Base-by-base conservation (phyloP, 2,888 invertebrate species). In the Ectemnius lituratus region DNA sequence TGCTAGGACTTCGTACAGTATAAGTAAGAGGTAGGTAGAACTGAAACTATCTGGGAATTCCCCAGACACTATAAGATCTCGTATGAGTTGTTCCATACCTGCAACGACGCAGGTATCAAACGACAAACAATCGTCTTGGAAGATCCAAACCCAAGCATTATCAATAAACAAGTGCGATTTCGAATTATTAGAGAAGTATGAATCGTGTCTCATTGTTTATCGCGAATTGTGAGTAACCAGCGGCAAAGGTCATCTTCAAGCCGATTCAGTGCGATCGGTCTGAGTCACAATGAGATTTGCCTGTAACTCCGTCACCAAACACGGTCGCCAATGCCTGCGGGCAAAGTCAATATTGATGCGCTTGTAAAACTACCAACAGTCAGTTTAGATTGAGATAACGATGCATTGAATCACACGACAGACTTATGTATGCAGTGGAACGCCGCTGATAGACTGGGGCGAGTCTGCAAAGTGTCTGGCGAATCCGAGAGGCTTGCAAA, bases 271-370 rank as follows among this genome's bases (percentile, higher is more conserved):
- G 73, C 66, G 63, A 57, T 62, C 23, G 16, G 14, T 8, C 23
- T 78, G 78, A 78, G 46, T 78, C 78, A 78, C 16, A 28, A 13
- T 8, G 47, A 62, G 68, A 64, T 74, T 67, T 74, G 63, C 56
- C 18, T 5, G 28, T 56, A 20, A 20, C 45, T 52, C 65, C 52
- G 67, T 78, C 60, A 71, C 73, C 64, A 46, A 64, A 64, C 71
- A 65, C 67, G 60, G 58, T 62, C 59, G n/a, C 16, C 20, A 13
- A 4, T 13, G 57, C 52, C 69, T 16, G 23, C 68, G 69, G 46
- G 37, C 49, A 67, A 65, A 70, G 73, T 81, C 74, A 82, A 82
- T 81, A 81, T 82, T 81, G 76, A 82, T 79, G 60, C 67, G 69
- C 61, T 65, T 69, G 73, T 76, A 78, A 66, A 80, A 81, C 80